phyloP scores from a whole-genome alignment of 2,888 invertebrate genomes.

The Torymus aiolomorphi region DNA sequence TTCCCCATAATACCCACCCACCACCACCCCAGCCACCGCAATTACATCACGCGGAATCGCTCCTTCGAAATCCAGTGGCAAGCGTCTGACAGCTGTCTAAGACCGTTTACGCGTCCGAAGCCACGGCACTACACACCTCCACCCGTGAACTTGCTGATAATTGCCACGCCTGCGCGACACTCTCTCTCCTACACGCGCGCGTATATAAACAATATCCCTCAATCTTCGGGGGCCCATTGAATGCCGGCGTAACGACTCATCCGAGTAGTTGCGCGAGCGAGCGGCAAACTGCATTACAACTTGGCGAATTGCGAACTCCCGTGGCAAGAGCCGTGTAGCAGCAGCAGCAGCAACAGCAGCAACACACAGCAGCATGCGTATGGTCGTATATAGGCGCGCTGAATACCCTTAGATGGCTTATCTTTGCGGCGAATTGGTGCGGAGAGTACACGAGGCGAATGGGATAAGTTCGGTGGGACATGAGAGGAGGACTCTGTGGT shows the following conservation, averaged over 20 bases:
- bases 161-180: not conserved
- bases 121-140: too few species aligned
- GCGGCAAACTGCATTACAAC: conserved; percentile 51
- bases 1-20: too few species aligned
- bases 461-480: conserved; percentile 42
- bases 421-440: conserved; percentile 20
- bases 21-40: not conserved
- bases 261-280: conserved; percentile 20
- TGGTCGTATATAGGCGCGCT: not conserved
- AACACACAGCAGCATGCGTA: conserved; percentile 2
- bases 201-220: conserved; percentile 45
- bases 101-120: too few species aligned
- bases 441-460: conserved; percentile 13
- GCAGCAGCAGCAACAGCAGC: not conserved
- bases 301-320: conserved; percentile 35
- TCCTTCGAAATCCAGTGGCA: too few species aligned
- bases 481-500: too few species aligned
- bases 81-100: too few species aligned
- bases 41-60: not conserved
- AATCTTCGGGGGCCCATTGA: conserved; percentile 34
- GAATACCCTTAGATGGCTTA: conserved; percentile 40
- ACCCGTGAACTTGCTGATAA: not conserved
- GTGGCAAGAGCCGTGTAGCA: not conserved
- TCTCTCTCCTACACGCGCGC: too few species aligned
- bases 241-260: conserved; percentile 51